Percentiles rank a stretch among this genome's conserved stretches.
Evolutionary conservation across 2,113 vertebrate genomes (phyloP).

Genomic region (Fukomys damarensis): DNA sequence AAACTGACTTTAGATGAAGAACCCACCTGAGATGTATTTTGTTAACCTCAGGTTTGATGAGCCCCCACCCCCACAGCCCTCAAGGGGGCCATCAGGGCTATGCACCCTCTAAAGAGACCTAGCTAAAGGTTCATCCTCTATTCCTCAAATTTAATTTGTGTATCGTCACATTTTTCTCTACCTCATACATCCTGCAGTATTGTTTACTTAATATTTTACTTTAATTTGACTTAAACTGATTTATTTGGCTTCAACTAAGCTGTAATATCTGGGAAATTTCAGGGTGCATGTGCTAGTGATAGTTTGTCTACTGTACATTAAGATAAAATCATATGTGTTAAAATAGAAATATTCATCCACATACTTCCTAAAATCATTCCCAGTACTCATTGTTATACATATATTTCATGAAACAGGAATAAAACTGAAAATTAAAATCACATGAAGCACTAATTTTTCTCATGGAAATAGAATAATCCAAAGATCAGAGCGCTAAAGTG

Average conservation of each 20-base stretch:
- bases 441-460: conserved; percentile 17
- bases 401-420: neutral
- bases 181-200: neutral
- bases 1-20: neutral
- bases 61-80: neutral
- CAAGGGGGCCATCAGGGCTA: neutral
- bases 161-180: neutral
- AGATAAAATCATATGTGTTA: conserved; percentile 53
- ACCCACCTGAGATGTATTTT: neutral
- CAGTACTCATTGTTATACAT: neutral
- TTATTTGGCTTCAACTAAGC: conserved; percentile 46
- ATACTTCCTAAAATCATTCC: conserved; percentile 43
- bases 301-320: conserved; percentile 52
- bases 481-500: neutral
- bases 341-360: conserved; percentile 52
- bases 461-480: neutral
- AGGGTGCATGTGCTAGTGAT: conserved; percentile 40
- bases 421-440: conserved; percentile 51
- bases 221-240: conserved; percentile 56
- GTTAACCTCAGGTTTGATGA: neutral
- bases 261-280: conserved; percentile 35
- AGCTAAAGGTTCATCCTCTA: neutral
- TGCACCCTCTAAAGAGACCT: neutral
- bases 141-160: neutral
- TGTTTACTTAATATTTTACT: conserved; percentile 60